Base-by-base conservation (phyloP, 2,888 invertebrate genomes). In the Dyspetes luteomarginatus region DNA sequence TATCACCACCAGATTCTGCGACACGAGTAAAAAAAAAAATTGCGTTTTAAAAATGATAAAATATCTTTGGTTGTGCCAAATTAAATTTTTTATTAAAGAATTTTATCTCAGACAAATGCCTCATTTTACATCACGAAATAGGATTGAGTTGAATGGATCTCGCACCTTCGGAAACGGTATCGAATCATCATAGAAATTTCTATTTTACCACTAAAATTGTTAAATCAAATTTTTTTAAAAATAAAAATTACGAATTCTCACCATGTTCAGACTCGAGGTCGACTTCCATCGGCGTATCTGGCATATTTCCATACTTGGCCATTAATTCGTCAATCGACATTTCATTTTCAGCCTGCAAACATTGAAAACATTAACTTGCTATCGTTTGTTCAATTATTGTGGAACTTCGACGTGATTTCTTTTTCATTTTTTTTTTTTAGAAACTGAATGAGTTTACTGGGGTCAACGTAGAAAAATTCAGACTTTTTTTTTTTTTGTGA, bases 261-360 rank as follows among this genome's bases (percentile, higher is more conserved):
- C 93, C 93, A 76, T 93, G 91, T 82, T 92, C 92, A 30, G 91
- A 88, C 43, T 93, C 93, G 74, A 91, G 93, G 74, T 92, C 92
- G 81, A 91, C 91, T 76, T 90, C 91, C 89, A 87, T 92, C 87
- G 86, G 91, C 86, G 88, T 89, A 5, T 89, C 88, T n/a, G 92
- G 86, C 81, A 92, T 84, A 85, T 88, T 92, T 72, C 94, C 93
- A 92, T 97, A 98, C 89, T 96, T 97, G 41, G 94, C 94, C 86
- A 95, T 92, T 67, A 98, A 93, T 89, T 97, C 96, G 88, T 97
- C 97, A 69, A 98, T 94, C 68, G 95, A 95, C 94, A 97, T 95
- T 91, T 96, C 96, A 90, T 96, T 96, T 89, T 97, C 97, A 82
- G 95, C 95, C 93, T 94, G 81, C 4, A n/a, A 19, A 89, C 24